A percentile compares a stretch with the other conserved stretches of the same genome.
Conservation (phyloP, 2,888 invertebrate species). For the Rotaria socialis region DNA sequence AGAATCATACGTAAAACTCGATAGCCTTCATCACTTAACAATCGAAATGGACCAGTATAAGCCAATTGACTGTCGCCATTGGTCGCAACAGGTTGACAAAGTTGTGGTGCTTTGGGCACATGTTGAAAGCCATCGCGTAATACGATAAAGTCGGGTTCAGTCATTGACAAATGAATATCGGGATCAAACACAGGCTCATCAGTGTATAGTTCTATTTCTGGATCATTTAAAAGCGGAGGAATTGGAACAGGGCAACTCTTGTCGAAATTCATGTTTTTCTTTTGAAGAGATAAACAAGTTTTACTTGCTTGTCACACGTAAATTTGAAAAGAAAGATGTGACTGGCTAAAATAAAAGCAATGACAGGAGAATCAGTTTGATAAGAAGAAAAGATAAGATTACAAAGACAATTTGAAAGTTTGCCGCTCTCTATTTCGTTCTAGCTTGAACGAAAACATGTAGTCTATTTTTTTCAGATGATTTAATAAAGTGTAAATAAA, state of each 20-base stretch:
- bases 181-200: not conserved
- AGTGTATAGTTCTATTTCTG: not conserved
- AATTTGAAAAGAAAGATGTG: no score
- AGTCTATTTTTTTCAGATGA: no score
- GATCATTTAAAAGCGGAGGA: not conserved
- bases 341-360: no score
- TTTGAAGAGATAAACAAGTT: no score
- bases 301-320: no score
- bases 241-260: not conserved
- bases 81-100: not conserved
- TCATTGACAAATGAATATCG: not conserved
- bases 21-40: constrained; percentile 4
- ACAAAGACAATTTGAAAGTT: no score
- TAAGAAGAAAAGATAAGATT: no score
- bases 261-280: not conserved
- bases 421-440: no score
- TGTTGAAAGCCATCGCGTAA: not conserved
- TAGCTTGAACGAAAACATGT: no score
- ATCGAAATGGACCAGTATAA: not conserved
- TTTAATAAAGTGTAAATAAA: no score
- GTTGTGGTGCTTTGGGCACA: not conserved
- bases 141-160: not conserved
- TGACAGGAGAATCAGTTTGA: no score
- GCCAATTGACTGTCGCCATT: not conserved
- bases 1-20: not conserved